Conservation (phyloP, 2,888 invertebrate genomes). For the Trissolcus japonicus region DNA sequence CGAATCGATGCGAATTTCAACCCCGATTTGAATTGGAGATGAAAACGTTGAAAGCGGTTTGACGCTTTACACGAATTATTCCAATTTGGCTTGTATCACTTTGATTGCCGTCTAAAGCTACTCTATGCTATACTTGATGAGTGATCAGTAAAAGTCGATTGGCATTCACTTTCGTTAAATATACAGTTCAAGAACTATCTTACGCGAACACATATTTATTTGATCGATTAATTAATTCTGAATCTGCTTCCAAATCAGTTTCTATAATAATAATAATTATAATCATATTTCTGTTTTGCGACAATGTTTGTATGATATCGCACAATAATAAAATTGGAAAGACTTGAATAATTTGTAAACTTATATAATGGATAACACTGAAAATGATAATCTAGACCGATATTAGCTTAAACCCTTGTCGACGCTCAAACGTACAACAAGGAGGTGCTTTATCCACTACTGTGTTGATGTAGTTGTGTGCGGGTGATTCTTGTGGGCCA, state of each 20-base stretch:
- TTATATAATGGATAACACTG: neutral
- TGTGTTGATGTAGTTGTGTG: neutral
- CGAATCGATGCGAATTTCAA: too few species aligned
- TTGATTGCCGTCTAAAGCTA: conserved; percentile 34
- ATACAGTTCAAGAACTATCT: conserved; percentile 16
- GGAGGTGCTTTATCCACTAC: neutral
- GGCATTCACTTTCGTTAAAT: conserved; percentile 29
- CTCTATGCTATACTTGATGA: conserved; percentile 34
- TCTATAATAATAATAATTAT: neutral
- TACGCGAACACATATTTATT: conserved; percentile 22
- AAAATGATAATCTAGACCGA: neutral
- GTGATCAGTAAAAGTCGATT: conserved; percentile 17
- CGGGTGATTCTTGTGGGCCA: neutral
- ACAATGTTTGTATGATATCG: too few species aligned
- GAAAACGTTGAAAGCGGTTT: conserved; percentile 11
- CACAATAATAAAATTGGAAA: too few species aligned
- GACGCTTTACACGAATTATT: conserved; percentile 36
- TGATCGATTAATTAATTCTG: neutral
- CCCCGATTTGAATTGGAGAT: neutral
- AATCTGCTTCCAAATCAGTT: too few species aligned
- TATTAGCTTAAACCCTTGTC: neutral
- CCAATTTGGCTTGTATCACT: conserved; percentile 27
- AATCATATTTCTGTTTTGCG: neutral
- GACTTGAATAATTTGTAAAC: too few species aligned
- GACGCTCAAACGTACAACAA: neutral